Percentiles rank a stretch among this genome's conserved stretches.
phyloP scores from a whole-genome alignment of 2,888 invertebrate species.

The Drosophila borealis region DNA sequence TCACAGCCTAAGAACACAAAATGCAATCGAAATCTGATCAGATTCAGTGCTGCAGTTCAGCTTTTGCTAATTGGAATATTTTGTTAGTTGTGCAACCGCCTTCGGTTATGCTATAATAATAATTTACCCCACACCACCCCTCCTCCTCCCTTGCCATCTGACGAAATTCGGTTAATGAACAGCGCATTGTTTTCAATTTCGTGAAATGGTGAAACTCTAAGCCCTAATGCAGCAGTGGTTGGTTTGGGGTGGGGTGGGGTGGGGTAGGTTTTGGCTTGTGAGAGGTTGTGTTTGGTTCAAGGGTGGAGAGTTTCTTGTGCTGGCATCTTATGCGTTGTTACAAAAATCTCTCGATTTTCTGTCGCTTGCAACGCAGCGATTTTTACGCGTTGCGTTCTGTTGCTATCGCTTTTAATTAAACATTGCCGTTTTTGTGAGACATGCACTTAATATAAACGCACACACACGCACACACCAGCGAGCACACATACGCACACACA shows the following conservation, averaged over 20 bases:
- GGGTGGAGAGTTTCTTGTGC: background rate
- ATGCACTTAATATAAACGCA: constrained; percentile 34
- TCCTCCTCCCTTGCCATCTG: background rate
- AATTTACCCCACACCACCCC: background rate
- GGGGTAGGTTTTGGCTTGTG: background rate
- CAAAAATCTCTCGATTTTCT: constrained; percentile 26
- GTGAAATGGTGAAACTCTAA: constrained; percentile 10
- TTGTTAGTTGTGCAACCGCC: constrained; percentile 28
- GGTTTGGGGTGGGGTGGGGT: too few species aligned
- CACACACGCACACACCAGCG: constrained; percentile 6
- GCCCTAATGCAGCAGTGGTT: background rate
- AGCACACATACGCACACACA: background rate
- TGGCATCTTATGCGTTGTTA: constrained; percentile 20
- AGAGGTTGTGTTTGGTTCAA: too few species aligned
- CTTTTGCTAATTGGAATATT: constrained; percentile 38
- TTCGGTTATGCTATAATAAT: constrained; percentile 30
- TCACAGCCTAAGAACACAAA: constrained; percentile 5
- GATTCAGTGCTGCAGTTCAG: constrained; percentile 7
- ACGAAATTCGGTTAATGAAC: constrained; percentile 16
- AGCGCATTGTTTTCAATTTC: constrained; percentile 29
- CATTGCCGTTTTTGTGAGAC: constrained; percentile 49
- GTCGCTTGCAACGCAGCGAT: constrained; percentile 32
- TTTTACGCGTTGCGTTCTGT: constrained; percentile 52
- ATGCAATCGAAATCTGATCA: constrained; percentile 13
- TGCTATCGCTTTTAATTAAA: constrained; percentile 62